Conservation (phyloP, 2,888 invertebrate genomes). For the Isoperla grammatica region DNA sequence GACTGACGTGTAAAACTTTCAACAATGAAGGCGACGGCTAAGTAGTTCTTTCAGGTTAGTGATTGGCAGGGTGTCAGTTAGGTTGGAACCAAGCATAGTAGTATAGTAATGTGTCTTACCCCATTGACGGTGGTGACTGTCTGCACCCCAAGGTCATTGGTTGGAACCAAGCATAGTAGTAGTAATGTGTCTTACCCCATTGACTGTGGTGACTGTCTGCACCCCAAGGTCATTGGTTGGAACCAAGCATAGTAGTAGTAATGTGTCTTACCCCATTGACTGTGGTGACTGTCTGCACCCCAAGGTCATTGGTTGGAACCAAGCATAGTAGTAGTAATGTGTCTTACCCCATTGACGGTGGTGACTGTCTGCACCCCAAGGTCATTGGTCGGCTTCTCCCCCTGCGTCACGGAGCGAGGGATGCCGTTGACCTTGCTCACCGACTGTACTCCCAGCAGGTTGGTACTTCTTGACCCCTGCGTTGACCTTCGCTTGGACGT, state of each 20-base stretch:
- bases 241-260: too few species aligned
- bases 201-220: constrained; percentile 9
- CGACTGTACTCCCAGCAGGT: constrained; percentile 36
- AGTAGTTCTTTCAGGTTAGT: too few species aligned
- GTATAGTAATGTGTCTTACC: too few species aligned
- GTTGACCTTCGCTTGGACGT: constrained; percentile 39
- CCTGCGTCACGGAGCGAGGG: constrained; percentile 34
- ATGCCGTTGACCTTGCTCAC: constrained; percentile 30
- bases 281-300: constrained; percentile 6
- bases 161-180: too few species aligned
- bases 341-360: constrained; percentile 13
- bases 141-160: constrained; percentile 8
- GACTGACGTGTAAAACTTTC: too few species aligned
- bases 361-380: constrained; percentile 4
- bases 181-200: constrained; percentile 14
- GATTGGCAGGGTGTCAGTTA: too few species aligned
- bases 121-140: constrained; percentile 10
- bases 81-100: too few species aligned
- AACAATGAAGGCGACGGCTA: too few species aligned
- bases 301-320: constrained; percentile 8
- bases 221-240: constrained; percentile 16
- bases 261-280: constrained; percentile 18
- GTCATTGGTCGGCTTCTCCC: constrained; percentile 31
- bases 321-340: too few species aligned
- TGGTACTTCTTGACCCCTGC: constrained; percentile 34